These are phyloP conservation scores for Morus bassanus DNA, from an alignment of 2,797 vertebrate genomes.

Conservation along the genomic window DNA sequence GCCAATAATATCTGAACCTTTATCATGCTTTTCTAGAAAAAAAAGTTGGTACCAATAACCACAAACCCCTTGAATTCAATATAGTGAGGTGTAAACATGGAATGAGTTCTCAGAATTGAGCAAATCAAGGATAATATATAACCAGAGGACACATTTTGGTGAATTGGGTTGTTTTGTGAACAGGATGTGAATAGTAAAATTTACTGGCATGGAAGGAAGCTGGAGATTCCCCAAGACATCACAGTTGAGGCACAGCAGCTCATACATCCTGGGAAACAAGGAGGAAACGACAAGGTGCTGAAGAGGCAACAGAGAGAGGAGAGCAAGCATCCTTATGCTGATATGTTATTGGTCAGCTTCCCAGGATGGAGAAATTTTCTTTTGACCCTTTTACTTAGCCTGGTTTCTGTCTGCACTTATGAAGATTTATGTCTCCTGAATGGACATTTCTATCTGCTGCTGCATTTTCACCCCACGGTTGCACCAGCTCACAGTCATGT, in stretches of 20 bases:
- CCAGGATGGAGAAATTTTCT: not conserved
- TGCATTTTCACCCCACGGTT: not conserved
- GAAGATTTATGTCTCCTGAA: not conserved
- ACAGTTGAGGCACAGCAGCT: not conserved
- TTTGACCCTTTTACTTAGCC: not conserved
- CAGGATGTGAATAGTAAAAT: not conserved
- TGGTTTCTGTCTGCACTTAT: not conserved
- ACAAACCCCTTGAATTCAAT: not conserved
- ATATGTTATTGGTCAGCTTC: not conserved
- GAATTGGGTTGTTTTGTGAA: not conserved
- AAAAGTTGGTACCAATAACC: not conserved
- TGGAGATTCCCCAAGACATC: not conserved
- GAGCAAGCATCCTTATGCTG: not conserved
- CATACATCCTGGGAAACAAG: not conserved
- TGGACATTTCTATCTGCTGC: not conserved
- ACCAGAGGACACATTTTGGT: not conserved
- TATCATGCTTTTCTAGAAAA: not conserved
- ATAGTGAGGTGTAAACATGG: not conserved
- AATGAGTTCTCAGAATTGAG: not conserved
- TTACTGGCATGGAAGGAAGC: not conserved
- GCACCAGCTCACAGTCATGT: not conserved
- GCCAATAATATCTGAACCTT: not conserved
- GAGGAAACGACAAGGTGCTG: not conserved
- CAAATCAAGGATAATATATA: not conserved
- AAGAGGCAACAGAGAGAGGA: not conserved